These are phyloP conservation scores for Dromius quadrimaculatus DNA, from an alignment of 2,888 invertebrate genomes.

Conservation along the genomic window DNA sequence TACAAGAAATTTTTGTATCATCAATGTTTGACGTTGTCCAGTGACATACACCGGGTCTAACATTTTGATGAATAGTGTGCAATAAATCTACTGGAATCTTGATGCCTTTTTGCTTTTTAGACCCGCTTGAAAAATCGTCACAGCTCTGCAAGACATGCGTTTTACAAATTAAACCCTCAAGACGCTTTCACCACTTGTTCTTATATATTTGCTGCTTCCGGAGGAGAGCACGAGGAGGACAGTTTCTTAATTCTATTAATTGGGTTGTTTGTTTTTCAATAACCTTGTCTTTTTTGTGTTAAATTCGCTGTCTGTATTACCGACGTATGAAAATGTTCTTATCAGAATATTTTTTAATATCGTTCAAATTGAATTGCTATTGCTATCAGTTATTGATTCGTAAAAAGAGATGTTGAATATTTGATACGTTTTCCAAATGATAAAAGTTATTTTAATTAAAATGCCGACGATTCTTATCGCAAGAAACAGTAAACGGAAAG, in stretches of 20 bases:
- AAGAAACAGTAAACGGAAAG: conserved; percentile 30
- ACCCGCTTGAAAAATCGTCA: conserved; percentile 45
- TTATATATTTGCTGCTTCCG: too few relatives aligned
- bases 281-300: too few relatives aligned
- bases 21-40: conserved; percentile 39
- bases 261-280: background rate
- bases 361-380: too few relatives aligned
- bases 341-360: too few relatives aligned
- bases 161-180: conserved; percentile 47
- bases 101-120: conserved; percentile 50
- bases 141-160: conserved; percentile 45
- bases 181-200: conserved; percentile 26
- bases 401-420: too few relatives aligned
- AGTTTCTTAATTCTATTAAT: conserved; percentile 26
- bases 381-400: too few relatives aligned
- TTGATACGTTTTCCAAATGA: too few relatives aligned
- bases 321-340: too few relatives aligned
- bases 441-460: conserved; percentile 39
- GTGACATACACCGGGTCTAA: conserved; percentile 32
- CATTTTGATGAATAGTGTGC: conserved; percentile 45
- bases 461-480: background rate
- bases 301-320: too few relatives aligned
- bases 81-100: conserved; percentile 47
- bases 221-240: conserved; percentile 18
- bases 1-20: too few relatives aligned